These are phyloP conservation scores for Etheostoma spectabile DNA, from an alignment of 2,113 vertebrate species.

Conservation along the genomic window DNA sequence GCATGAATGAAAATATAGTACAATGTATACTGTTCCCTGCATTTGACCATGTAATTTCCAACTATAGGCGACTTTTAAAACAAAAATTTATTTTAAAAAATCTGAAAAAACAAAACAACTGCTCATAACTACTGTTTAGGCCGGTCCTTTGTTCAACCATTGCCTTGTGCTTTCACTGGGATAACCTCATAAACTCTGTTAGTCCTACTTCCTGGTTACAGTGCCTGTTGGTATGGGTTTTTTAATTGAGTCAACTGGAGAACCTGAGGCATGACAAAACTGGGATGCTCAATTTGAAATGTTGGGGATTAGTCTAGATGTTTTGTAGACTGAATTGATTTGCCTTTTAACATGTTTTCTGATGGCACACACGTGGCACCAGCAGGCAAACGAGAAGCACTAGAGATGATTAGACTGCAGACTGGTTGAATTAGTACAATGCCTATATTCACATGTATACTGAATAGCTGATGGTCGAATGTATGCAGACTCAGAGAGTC, in stretches of 20 bases:
- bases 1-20: background rate
- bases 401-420: background rate
- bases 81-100: too few relatives aligned
- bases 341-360: conserved; percentile 17
- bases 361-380: background rate
- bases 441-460: background rate
- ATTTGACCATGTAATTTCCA: too few relatives aligned
- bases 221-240: background rate
- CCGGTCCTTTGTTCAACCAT: conserved; percentile 25
- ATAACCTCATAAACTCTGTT: conserved; percentile 19
- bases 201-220: conserved; percentile 25
- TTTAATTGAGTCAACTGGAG: conserved; percentile 20
- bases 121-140: background rate
- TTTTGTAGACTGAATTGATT: conserved; percentile 6
- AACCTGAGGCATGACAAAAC: conserved; percentile 42
- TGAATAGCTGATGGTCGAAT: background rate
- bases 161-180: conserved; percentile 5
- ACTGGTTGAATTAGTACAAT: background rate
- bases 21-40: background rate
- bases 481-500: background rate
- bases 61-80: too few relatives aligned
- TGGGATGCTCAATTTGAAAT: conserved; percentile 12
- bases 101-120: background rate
- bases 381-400: background rate
- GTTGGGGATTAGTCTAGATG: conserved; percentile 5